phyloP scores from a whole-genome alignment of 2,888 invertebrate species.

The Boloria euphrosyne region DNA sequence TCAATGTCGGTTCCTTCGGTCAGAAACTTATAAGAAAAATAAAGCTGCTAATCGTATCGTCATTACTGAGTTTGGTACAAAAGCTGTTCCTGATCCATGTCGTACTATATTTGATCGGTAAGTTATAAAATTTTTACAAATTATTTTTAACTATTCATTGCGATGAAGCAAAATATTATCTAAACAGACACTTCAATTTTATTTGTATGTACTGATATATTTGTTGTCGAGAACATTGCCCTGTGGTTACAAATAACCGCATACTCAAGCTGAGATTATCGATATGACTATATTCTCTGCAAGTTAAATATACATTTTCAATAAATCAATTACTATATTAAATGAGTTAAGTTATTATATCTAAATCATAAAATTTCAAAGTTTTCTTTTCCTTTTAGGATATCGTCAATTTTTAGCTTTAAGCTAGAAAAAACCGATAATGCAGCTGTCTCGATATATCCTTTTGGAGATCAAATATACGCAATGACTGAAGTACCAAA shows the following conservation, averaged over 20 bases:
- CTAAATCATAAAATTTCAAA: too few species aligned
- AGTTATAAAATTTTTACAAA: not conserved
- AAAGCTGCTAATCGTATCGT: constrained; percentile 91
- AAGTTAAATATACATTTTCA: too few species aligned
- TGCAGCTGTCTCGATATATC: constrained; percentile 39
- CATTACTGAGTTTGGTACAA: constrained; percentile 92
- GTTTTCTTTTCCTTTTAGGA: constrained; percentile 29
- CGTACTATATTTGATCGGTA: constrained; percentile 87
- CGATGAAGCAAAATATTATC: too few species aligned
- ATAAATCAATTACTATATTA: too few species aligned
- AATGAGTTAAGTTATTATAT: too few species aligned
- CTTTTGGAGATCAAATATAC: constrained; percentile 43
- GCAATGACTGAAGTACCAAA: constrained; percentile 71
- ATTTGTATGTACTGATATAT: too few species aligned
- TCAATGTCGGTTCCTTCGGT: constrained; percentile 88
- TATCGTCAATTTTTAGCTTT: constrained; percentile 40
- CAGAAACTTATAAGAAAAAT: constrained; percentile 87
- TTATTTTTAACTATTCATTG: too few species aligned
- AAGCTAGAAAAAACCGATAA: constrained; percentile 38
- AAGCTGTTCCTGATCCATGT: constrained; percentile 89
- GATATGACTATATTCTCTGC: too few species aligned
- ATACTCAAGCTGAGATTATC: too few species aligned
- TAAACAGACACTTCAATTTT: too few species aligned
- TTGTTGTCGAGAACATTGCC: too few species aligned
- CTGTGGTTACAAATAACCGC: too few species aligned